Conservation (phyloP, 2,113 vertebrate species). For the Toxostoma redivivum region DNA sequence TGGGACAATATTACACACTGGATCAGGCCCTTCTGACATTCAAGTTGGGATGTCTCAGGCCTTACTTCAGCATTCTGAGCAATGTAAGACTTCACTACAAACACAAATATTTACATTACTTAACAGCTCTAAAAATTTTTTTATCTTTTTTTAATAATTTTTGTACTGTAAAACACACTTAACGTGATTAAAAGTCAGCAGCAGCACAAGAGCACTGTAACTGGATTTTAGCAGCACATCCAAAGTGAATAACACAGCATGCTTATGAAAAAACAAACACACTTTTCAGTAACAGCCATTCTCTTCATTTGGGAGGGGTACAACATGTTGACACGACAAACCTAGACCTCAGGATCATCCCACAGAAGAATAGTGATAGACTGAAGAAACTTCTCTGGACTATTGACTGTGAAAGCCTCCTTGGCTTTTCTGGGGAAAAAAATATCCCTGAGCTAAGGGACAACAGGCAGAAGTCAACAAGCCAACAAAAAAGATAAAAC, state of each 20-base stretch:
- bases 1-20: neutral
- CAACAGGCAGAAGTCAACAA: neutral
- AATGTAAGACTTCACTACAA: neutral
- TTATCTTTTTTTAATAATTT: neutral
- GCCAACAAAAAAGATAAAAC: neutral
- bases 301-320: neutral
- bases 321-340: neutral
- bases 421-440: neutral
- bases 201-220: neutral
- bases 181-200: neutral
- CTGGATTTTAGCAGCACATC: neutral
- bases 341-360: neutral
- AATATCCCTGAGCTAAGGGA: neutral
- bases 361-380: neutral
- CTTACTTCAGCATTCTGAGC: neutral
- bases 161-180: neutral
- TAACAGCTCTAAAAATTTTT: neutral
- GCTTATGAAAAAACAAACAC: neutral
- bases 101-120: neutral
- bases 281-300: neutral
- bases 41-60: neutral
- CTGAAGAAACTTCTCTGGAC: neutral
- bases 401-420: neutral
- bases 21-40: neutral
- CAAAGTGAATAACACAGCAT: neutral